These are phyloP conservation scores for Dryobotodes eremita DNA, from an alignment of 2,888 invertebrate species.

Conservation along the genomic window DNA sequence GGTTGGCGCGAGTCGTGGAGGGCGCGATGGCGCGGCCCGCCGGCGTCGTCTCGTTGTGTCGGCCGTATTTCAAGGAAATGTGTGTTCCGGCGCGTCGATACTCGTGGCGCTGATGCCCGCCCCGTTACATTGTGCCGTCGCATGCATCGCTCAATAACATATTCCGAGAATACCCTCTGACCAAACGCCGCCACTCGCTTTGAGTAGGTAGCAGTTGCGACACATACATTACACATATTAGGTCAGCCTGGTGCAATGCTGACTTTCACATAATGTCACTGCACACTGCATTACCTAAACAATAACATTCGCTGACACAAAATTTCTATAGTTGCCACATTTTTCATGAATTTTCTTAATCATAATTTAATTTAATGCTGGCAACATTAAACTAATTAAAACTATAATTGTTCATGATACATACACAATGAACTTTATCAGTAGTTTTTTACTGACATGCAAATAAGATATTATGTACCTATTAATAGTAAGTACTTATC, in stretches of 20 bases:
- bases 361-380: conserved; percentile 59
- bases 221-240: conserved; percentile 73
- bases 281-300: conserved; percentile 68
- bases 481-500: conserved; percentile 27
- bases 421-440: conserved; percentile 32
- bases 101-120: conserved; percentile 72
- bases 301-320: conserved; percentile 65
- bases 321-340: conserved; percentile 77
- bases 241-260: conserved; percentile 78
- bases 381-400: conserved; percentile 73
- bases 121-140: conserved; percentile 72
- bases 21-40: conserved; percentile 81
- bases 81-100: conserved; percentile 78
- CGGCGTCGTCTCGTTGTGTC: conserved; percentile 75
- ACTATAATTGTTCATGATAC: conserved; percentile 23
- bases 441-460: conserved; percentile 28
- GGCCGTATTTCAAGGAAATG: conserved; percentile 86
- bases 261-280: conserved; percentile 79
- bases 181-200: conserved; percentile 62
- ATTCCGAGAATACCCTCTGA: conserved; percentile 76
- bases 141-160: conserved; percentile 72
- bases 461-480: conserved; percentile 19
- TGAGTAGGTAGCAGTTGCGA: conserved; percentile 72
- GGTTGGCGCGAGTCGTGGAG: conserved; percentile 84
- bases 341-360: conserved; percentile 22